A percentile compares a stretch with the other conserved stretches of the same genome.
Evolutionary conservation across 2,888 invertebrate species (phyloP).

Genomic region (Oscheius onirici): DNA sequence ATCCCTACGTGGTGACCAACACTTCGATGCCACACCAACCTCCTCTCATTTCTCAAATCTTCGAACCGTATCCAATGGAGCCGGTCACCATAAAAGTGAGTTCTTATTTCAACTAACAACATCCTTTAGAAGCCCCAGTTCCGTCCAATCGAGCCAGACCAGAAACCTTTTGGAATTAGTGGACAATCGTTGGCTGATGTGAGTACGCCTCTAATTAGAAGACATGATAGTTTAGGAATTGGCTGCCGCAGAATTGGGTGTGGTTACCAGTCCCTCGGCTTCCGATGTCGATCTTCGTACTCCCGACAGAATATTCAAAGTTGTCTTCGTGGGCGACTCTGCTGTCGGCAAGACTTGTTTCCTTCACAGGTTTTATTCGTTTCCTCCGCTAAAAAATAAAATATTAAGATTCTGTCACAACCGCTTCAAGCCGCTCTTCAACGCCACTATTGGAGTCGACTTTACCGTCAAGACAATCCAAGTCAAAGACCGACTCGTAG

Average conservation of each 20-base stretch:
- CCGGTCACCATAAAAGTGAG: slow-evolving; percentile 3
- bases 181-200: slow-evolving; percentile 37
- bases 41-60: not conserved
- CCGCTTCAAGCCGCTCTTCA: slow-evolving; percentile 75
- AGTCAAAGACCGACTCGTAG: slow-evolving; percentile 70
- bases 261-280: not conserved
- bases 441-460: slow-evolving; percentile 76
- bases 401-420: slow-evolving; percentile 74
- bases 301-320: slow-evolving; percentile 75
- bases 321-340: slow-evolving; percentile 76
- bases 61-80: not conserved
- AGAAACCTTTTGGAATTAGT: not conserved
- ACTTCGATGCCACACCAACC: not conserved
- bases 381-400: not conserved
- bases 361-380: slow-evolving; percentile 74
- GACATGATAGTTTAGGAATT: slow-evolving; percentile 19
- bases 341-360: slow-evolving; percentile 77
- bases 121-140: slow-evolving; percentile 40
- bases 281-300: slow-evolving; percentile 49
- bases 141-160: slow-evolving; percentile 50
- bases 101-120: not conserved
- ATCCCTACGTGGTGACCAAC: slow-evolving; percentile 18
- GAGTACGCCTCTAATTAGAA: not conserved
- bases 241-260: slow-evolving; percentile 26
- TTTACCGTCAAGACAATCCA: slow-evolving; percentile 74